Conservation (phyloP, 2,888 invertebrate genomes). For the Harpalus rufipes region DNA sequence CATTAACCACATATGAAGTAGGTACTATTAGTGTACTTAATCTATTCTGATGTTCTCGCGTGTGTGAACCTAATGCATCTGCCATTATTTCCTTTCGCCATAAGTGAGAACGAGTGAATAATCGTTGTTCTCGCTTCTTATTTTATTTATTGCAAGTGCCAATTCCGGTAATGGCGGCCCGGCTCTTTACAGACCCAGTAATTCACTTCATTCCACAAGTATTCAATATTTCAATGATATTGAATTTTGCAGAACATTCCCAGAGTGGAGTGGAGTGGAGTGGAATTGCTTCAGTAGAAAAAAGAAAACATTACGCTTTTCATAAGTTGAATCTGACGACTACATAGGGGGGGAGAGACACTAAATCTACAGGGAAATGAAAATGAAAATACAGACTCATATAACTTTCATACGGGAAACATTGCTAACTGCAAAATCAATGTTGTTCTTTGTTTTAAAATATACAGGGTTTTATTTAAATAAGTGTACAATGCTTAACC, state of each 20-base stretch:
- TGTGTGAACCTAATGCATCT: neutral
- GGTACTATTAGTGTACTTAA: neutral
- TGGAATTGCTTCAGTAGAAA: conserved; percentile 12
- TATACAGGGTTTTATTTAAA: no score
- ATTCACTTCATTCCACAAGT: conserved; percentile 46
- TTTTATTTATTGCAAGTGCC: conserved; percentile 54
- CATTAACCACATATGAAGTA: no score
- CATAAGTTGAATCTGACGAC: conserved; percentile 36
- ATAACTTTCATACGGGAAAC: no score
- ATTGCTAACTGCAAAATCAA: no score
- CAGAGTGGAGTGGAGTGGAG: neutral
- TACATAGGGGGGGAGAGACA: no score
- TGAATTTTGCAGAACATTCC: conserved; percentile 50
- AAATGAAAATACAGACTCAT: no score
- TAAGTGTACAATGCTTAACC: no score
- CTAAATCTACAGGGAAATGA: no score
- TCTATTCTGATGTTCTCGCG: neutral
- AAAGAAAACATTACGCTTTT: conserved; percentile 38
- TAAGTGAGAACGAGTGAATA: conserved; percentile 32
- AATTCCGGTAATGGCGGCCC: conserved; percentile 52
- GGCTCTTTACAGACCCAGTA: conserved; percentile 39
- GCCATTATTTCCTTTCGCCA: conserved; percentile 24
- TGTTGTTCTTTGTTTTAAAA: no score
- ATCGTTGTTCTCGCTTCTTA: conserved; percentile 33
- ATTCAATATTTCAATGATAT: conserved; percentile 58